Percentiles rank a stretch among this genome's conserved stretches.
These are phyloP conservation scores for Penaeus monodon DNA, from an alignment of 2,888 invertebrate genomes.

Conservation along the genomic window DNA sequence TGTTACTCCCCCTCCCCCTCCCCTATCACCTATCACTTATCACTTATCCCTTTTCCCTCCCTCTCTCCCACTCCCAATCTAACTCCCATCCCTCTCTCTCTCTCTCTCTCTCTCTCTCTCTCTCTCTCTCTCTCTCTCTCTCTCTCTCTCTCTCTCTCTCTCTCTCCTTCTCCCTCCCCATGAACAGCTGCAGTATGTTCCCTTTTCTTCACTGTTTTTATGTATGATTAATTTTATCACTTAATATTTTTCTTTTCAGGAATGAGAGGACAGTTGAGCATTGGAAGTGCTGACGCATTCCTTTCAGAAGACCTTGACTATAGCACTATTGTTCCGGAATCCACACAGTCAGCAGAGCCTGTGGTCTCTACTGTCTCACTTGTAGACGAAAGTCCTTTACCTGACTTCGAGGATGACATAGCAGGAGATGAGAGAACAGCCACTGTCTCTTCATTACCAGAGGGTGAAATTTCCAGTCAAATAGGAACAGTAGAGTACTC, in stretches of 20 bases:
- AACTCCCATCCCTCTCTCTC: neutral
- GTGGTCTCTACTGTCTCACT: neutral
- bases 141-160: neutral
- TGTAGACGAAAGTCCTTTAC: slow-evolving; percentile 20
- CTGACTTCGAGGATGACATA: slow-evolving; percentile 37
- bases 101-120: neutral
- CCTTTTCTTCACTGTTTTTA: neutral
- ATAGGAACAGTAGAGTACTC: too few species aligned
- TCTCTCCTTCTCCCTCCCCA: neutral
- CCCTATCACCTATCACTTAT: too few species aligned
- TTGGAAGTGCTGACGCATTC: slow-evolving; percentile 43
- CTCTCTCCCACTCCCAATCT: neutral
- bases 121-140: neutral
- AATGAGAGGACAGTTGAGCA: slow-evolving; percentile 39
- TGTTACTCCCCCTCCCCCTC: neutral
- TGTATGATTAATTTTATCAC: neutral
- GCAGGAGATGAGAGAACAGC: slow-evolving; percentile 15
- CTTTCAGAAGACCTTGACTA: slow-evolving; percentile 37
- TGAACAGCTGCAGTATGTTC: neutral
- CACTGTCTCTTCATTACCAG: slow-evolving; percentile 6
- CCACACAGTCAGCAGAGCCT: neutral
- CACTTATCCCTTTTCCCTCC: neutral
- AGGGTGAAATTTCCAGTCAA: too few species aligned
- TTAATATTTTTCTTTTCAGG: slow-evolving; percentile 30
- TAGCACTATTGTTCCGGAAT: neutral